A percentile compares a stretch with the other conserved stretches of the same genome.
phyloP scores from a whole-genome alignment of 2,113 vertebrate genomes.

The Melanocharis versteri region DNA sequence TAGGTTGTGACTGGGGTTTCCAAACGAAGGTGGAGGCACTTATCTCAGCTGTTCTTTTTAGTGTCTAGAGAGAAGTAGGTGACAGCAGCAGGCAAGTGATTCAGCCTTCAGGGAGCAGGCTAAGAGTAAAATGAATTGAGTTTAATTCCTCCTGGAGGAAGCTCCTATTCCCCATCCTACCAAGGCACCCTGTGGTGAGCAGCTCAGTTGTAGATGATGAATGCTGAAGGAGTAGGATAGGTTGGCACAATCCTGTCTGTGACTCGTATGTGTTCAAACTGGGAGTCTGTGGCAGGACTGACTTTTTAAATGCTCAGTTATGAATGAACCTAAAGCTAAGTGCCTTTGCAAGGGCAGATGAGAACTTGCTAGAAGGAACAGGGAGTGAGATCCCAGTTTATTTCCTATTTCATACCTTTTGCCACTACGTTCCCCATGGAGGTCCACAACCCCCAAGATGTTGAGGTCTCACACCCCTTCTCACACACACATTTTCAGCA shows the following conservation, averaged over 20 bases:
- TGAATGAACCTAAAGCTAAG: not conserved
- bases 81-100: not conserved
- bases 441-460: not conserved
- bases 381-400: not conserved
- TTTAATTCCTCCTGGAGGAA: not conserved
- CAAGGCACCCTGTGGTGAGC: not conserved
- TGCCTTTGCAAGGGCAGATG: not conserved
- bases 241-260: not conserved
- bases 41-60: not conserved
- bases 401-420: not conserved
- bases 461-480: not conserved
- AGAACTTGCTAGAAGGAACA: not conserved
- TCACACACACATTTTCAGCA: not conserved
- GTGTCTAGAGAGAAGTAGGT: not conserved
- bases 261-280: not conserved
- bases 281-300: not conserved
- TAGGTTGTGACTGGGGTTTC: not conserved
- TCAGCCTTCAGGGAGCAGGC: not conserved
- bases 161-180: not conserved
- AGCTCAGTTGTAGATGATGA: not conserved
- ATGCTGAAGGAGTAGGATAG: not conserved
- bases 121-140: not conserved
- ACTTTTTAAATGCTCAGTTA: not conserved
- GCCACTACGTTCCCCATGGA: not conserved
- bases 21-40: not conserved